Percentiles rank a stretch among this genome's conserved stretches.
These are phyloP conservation scores for Numenius phaeopus DNA, from an alignment of 2,797 vertebrate genomes.

Conservation along the genomic window DNA sequence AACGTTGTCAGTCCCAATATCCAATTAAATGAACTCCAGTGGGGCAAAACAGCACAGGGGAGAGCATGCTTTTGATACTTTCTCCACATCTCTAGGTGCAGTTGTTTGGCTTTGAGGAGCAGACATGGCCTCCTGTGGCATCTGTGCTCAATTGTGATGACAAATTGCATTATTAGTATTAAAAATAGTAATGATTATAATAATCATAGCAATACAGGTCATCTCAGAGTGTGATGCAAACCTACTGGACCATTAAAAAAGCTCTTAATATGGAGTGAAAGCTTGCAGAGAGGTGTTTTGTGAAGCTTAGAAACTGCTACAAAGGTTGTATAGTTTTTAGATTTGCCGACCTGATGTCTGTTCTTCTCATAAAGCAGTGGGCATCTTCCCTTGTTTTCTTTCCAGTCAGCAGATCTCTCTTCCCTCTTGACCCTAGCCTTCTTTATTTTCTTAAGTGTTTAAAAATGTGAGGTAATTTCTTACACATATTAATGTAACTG, in stretches of 20 bases:
- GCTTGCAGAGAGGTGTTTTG: neutral
- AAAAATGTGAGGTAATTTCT: neutral
- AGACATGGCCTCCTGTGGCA: neutral
- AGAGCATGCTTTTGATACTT: neutral
- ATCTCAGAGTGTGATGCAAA: neutral
- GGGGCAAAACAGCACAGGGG: neutral
- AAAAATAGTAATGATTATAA: neutral
- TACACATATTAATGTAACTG: neutral
- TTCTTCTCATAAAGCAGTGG: neutral
- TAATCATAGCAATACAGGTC: neutral
- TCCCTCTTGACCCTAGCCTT: neutral
- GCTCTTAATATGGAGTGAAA: neutral
- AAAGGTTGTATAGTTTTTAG: neutral
- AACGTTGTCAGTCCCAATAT: neutral
- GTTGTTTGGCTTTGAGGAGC: neutral
- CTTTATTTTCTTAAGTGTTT: neutral
- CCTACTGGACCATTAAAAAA: neutral
- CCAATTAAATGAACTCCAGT: conserved; percentile 8
- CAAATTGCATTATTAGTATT: neutral
- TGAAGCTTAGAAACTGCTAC: neutral
- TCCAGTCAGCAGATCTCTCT: neutral
- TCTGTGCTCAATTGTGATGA: neutral
- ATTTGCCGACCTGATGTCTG: neutral
- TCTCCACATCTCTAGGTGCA: neutral
- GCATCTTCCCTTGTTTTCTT: neutral